Percentiles rank a stretch among this genome's conserved stretches.
Evolutionary conservation across 2,797 vertebrate species (phyloP).

Genomic region (Anniella stebbinsi): DNA sequence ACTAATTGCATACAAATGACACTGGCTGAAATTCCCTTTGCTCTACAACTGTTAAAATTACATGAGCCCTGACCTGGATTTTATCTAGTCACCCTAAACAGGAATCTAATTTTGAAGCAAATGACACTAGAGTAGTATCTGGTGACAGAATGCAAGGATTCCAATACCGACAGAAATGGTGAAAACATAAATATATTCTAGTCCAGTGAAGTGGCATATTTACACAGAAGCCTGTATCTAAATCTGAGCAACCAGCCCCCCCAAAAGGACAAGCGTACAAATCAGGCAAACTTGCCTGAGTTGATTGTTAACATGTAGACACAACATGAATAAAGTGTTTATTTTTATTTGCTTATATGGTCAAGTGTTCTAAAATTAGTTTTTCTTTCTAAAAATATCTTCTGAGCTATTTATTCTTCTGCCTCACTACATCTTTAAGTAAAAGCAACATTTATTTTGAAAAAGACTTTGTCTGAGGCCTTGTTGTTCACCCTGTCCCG

Average conservation of each 20-base stretch:
- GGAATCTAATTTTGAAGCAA: background rate
- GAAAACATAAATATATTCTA: background rate
- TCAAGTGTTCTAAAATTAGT: background rate
- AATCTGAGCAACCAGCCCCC: background rate
- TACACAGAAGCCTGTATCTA: background rate
- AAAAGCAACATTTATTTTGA: background rate
- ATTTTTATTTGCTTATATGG: background rate
- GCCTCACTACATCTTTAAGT: background rate
- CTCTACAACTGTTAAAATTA: no score
- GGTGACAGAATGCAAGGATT: background rate
- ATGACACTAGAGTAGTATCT: background rate
- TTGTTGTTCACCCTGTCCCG: background rate
- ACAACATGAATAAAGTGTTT: background rate
- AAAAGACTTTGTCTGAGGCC: background rate
- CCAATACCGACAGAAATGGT: background rate
- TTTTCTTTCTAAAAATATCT: background rate
- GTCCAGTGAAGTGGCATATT: background rate
- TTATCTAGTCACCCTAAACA: no score
- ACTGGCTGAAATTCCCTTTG: no score
- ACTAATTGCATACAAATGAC: no score
- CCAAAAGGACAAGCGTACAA: background rate
- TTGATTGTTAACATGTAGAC: background rate
- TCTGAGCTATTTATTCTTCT: background rate
- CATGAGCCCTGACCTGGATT: no score
- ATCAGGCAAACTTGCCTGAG: background rate